Percentiles rank a stretch among this genome's conserved stretches.
phyloP scores from a whole-genome alignment of 2,888 invertebrate genomes.

The Philopedon plagiatum region DNA sequence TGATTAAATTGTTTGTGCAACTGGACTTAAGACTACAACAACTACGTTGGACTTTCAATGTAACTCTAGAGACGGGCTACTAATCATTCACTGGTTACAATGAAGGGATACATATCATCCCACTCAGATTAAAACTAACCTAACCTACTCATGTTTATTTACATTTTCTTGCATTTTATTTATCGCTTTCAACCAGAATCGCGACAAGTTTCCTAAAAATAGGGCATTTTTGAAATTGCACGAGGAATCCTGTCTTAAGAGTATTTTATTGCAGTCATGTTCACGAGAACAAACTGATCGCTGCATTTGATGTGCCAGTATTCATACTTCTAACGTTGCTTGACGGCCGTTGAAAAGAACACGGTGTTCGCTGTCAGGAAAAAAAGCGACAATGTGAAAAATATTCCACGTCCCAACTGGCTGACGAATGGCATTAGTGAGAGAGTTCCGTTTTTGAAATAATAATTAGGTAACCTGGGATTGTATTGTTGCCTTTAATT shows the following conservation, averaged over 20 bases:
- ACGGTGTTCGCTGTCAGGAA: conserved; percentile 22
- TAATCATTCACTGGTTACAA: too few relatives aligned
- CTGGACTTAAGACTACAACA: too few relatives aligned
- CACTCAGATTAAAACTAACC: too few relatives aligned
- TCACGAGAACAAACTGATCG: conserved; percentile 24
- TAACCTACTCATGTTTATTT: too few relatives aligned
- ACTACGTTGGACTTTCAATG: too few relatives aligned
- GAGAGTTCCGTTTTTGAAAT: background rate
- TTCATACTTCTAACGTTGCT: conserved; percentile 19
- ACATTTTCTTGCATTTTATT: background rate
- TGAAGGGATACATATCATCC: too few relatives aligned
- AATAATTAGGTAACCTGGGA: conserved; percentile 7
- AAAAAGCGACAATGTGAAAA: conserved; percentile 10
- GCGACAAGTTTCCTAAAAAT: background rate
- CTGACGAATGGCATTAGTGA: conserved; percentile 3
- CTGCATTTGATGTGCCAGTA: conserved; percentile 10
- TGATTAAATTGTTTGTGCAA: too few relatives aligned
- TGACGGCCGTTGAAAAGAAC: conserved; percentile 22
- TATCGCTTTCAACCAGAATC: background rate
- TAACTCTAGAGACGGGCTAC: too few relatives aligned
- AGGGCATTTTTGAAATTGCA: background rate
- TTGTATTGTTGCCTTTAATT: too few relatives aligned
- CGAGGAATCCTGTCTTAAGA: background rate
- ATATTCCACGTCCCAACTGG: conserved; percentile 3
- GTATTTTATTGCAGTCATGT: conserved; percentile 4